Conservation (phyloP, 2,113 vertebrate genomes). For the Chitala chitala region DNA sequence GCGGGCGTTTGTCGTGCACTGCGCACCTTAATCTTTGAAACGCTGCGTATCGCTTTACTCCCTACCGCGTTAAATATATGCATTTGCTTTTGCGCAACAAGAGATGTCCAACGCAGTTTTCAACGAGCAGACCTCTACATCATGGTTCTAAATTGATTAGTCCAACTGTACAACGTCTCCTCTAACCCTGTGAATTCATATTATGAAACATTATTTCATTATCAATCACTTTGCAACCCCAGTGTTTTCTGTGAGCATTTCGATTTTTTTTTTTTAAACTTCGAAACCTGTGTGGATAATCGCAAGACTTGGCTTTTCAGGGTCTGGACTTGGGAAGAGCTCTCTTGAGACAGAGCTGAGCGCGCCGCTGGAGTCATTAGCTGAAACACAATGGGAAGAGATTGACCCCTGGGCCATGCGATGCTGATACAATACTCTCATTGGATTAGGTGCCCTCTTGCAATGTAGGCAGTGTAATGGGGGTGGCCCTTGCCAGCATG, state of each 20-base stretch:
- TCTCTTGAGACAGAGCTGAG: conserved; percentile 45
- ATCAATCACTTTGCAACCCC: conserved; percentile 5
- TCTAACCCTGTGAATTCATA: neutral
- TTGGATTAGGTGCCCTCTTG: conserved; percentile 67
- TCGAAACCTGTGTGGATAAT: conserved; percentile 30
- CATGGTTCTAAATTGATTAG: too few species aligned
- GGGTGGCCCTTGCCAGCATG: conserved; percentile 59
- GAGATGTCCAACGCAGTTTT: too few species aligned
- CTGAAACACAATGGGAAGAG: conserved; percentile 60
- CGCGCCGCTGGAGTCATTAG: conserved; percentile 45
- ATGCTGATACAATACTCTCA: conserved; percentile 61
- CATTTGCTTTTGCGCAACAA: too few species aligned
- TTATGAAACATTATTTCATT: neutral
- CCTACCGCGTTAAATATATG: too few species aligned
- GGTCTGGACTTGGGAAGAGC: conserved; percentile 24
- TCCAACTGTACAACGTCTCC: too few species aligned
- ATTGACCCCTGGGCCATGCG: conserved; percentile 52
- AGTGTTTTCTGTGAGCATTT: neutral
- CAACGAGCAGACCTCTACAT: too few species aligned
- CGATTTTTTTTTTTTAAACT: conserved; percentile 26
- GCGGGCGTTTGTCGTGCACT: too few species aligned
- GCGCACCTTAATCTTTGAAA: too few species aligned
- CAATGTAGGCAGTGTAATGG: conserved; percentile 56
- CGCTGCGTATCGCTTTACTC: too few species aligned
- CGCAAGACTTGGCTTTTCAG: conserved; percentile 49